Percentiles rank a stretch among this genome's conserved stretches.
These are phyloP conservation scores for Dicyrtomina minuta DNA, from an alignment of 2,888 invertebrate genomes.

Conservation along the genomic window DNA sequence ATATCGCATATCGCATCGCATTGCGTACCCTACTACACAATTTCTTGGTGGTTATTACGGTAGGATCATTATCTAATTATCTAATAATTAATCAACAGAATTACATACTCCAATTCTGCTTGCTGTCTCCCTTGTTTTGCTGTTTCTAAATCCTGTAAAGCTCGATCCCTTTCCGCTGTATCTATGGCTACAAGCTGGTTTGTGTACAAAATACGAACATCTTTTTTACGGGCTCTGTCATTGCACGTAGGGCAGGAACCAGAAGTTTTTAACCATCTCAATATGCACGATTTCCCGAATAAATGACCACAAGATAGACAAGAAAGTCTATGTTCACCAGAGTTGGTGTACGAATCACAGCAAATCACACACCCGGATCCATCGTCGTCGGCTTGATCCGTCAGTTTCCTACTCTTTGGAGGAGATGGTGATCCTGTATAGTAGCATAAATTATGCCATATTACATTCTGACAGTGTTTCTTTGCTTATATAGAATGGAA, in stretches of 20 bases:
- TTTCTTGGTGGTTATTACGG: no score
- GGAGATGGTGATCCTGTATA: conserved; percentile 9
- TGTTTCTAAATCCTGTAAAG: conserved; percentile 65
- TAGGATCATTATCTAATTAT: no score
- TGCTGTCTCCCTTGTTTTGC: conserved; percentile 61
- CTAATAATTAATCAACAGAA: no score
- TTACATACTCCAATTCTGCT: conserved; percentile 63
- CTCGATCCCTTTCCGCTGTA: conserved; percentile 69
- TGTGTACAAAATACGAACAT: conserved; percentile 78
- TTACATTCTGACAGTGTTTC: no score
- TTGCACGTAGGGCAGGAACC: conserved; percentile 86
- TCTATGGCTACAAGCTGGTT: conserved; percentile 74
- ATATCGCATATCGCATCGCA: no score
- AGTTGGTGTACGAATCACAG: conserved; percentile 81
- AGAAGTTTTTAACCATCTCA: conserved; percentile 70
- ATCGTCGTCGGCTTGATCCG: conserved; percentile 57
- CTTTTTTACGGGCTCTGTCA: conserved; percentile 66
- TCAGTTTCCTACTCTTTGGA: conserved; percentile 4
- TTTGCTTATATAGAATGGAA: no score
- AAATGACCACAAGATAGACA: conserved; percentile 89
- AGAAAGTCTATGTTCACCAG: conserved; percentile 82
- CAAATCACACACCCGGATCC: conserved; percentile 83
- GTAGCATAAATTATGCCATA: no score
- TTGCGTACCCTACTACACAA: no score
- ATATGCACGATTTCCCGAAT: conserved; percentile 80